Base-by-base conservation (phyloP, 2,113 vertebrate species). In the Fregata magnificens region DNA sequence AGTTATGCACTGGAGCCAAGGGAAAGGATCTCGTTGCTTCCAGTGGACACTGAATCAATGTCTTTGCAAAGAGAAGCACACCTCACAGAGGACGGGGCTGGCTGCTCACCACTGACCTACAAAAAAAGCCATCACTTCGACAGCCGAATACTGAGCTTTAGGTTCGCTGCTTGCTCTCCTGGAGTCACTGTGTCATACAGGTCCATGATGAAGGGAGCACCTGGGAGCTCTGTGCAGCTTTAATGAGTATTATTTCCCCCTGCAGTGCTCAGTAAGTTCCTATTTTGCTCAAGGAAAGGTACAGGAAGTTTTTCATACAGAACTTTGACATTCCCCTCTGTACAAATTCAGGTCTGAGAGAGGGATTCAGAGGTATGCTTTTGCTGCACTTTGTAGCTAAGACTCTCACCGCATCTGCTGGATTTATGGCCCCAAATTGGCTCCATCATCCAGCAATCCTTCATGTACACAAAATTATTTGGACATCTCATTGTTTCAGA, bases 401-500 rank as follows among this genome's bases (percentile, higher is more conserved):
- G 72, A 25, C 26, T 87, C 29, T 87, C 31, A 31, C 40, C 6
- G 5, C 34, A 58, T 83, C 86, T 93, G 76, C 49, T 80, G 77
- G 58, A 70, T 92, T 95, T 88, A 89, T 81, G 79, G 47, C 70
- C 84, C 38, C 70, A 86, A 76, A 93, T 18, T 93, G 73, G 53
- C 86, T 92, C 73, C 24, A 5, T 81, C 67, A 88, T 84, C 47
- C 87, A 84, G 78, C 44, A 88, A 76, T 59, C 71, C 78, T 90
- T 85, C 5, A 3, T 74, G 55, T 71, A 52, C 52, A 65, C 93
- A 89, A 40, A 93, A 83, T 77, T 82, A 66, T 74, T 90, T 80
- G 90, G 91, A 86, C 62, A 83, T 95, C 44, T 93, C 55, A 59
- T 78, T 96, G 82, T 92, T 95, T 85, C 81, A 93, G 90, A 67